These are phyloP conservation scores for Cataglyphis cursor DNA, from an alignment of 2,888 invertebrate species.

Conservation along the genomic window DNA sequence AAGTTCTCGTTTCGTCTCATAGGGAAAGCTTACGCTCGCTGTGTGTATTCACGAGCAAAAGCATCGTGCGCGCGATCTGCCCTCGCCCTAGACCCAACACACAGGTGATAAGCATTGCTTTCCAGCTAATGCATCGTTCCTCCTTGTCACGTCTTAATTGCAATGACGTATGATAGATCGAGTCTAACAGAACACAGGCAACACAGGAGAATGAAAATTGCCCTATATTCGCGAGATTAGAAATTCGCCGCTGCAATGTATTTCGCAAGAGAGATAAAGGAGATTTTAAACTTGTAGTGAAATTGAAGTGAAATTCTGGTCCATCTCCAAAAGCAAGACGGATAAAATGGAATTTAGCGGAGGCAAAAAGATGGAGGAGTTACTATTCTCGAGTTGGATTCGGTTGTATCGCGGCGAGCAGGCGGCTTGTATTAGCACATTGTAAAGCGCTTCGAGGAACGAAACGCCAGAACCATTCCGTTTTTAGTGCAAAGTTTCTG, in stretches of 20 bases:
- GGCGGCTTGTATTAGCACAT: conserved; percentile 7
- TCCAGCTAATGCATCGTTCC: conserved; percentile 33
- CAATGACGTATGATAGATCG: conserved; percentile 13
- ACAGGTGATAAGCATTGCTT: conserved; percentile 51
- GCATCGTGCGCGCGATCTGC: conserved; percentile 39
- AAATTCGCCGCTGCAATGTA: neutral
- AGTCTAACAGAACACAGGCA: neutral
- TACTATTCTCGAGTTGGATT: conserved; percentile 3
- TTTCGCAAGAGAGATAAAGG: neutral
- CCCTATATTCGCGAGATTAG: neutral
- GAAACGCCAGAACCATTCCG: neutral
- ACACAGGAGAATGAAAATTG: neutral
- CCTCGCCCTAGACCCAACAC: conserved; percentile 68
- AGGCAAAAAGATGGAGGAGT: conserved; percentile 12
- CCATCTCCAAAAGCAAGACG: neutral
- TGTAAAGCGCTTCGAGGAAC: neutral
- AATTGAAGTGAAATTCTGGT: conserved; percentile 41
- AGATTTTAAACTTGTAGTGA: neutral
- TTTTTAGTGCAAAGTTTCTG: conserved; percentile 19
- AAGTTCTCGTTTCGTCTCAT: conserved; percentile 75
- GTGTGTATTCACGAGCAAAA: neutral
- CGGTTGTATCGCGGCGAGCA: neutral
- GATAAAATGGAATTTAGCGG: conserved; percentile 6
- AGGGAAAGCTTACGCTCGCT: conserved; percentile 43
- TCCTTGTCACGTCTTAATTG: conserved; percentile 41